phyloP scores from a whole-genome alignment of 2,888 invertebrate genomes.

The Parnassius apollo region DNA sequence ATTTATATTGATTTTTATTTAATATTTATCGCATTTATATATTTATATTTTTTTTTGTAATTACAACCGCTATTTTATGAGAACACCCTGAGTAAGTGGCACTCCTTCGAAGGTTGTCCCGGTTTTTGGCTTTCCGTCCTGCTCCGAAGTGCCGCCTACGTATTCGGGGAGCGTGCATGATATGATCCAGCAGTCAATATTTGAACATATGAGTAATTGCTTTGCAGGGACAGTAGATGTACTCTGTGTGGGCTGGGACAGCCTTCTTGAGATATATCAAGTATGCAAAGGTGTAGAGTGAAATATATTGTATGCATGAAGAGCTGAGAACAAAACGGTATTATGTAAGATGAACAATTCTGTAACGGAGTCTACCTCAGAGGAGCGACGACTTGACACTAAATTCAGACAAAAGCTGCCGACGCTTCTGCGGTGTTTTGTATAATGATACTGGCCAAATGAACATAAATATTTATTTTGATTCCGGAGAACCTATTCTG shows the following conservation, averaged over 20 bases:
- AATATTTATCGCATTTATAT: conserved; percentile 78
- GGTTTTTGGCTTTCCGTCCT: conserved; percentile 81
- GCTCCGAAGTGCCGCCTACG: conserved; percentile 59
- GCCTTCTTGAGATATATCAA: conserved; percentile 61
- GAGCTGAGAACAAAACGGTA: conserved; percentile 36
- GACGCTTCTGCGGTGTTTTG: conserved; percentile 64
- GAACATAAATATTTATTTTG: conserved; percentile 74
- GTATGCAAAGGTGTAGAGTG: conserved; percentile 52
- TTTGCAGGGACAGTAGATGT: conserved; percentile 60
- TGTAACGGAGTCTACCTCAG: conserved; percentile 27
- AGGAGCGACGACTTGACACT: conserved; percentile 32
- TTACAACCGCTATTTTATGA: conserved; percentile 67
- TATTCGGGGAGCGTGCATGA: conserved; percentile 72
- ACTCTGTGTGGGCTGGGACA: conserved; percentile 68
- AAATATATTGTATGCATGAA: conserved; percentile 54
- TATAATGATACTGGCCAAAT: conserved; percentile 80
- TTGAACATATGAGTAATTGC: conserved; percentile 62
- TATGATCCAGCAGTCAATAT: conserved; percentile 44
- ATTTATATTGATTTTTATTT: conserved; percentile 55
- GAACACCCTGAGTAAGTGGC: conserved; percentile 69
- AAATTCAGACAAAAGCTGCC: conserved; percentile 41
- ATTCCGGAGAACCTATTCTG: conserved; percentile 81
- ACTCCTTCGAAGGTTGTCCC: conserved; percentile 82
- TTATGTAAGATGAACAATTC: conserved; percentile 20
- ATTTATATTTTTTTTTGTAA: conserved; percentile 53